Base-by-base conservation (phyloP, 2,888 invertebrate genomes). In the Erynnis tages region DNA sequence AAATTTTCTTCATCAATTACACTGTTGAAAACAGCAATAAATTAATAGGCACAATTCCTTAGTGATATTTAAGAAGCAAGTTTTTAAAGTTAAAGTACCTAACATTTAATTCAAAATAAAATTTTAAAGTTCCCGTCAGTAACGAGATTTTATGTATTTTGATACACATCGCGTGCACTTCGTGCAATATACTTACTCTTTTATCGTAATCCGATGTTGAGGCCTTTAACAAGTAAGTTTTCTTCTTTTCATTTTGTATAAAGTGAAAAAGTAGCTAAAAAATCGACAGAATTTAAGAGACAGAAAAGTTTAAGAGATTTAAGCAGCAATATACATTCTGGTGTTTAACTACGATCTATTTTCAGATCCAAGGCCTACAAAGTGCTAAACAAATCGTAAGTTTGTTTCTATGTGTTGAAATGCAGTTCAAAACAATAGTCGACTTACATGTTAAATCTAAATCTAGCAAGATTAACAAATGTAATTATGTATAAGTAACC, bases 311-410 rank as follows among this genome's bases (percentile, higher is more conserved):
- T 21, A 32, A 41, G 2, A 32, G 30, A 32, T 34, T 38, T 10
- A 37, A 38, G 37, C 19, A 19, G 4, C 14, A 19, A 34, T 37
- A 47, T 14, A 47, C 27, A 8, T 16, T 35, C 13, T 23, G 23
- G 14, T 29, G 13, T 41, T 32, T 14, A 30, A 38, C 19, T 38
- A 23, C 6, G 14, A 32, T 25, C 29, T 48, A 40, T 48, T 48
- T 48, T 30, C 32, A 49, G 30, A 29, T 32, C 23, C 48, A 14
- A 40, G 38, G 16, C 23, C 10, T 32, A 32, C 13, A n/a, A 38
- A 48, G 37, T 38, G 38, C 13, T 48, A 29, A 25, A 23, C 30
- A 40, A 38, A 21, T 21, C 14, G 14, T 29, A 47, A 47, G 37
- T 44, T 32, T 17, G 19, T 13, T n/a, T n/a, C n/a, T 44, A 30